Conservation (phyloP, 2,888 invertebrate species). For the Melikaiella ostensackeni region DNA sequence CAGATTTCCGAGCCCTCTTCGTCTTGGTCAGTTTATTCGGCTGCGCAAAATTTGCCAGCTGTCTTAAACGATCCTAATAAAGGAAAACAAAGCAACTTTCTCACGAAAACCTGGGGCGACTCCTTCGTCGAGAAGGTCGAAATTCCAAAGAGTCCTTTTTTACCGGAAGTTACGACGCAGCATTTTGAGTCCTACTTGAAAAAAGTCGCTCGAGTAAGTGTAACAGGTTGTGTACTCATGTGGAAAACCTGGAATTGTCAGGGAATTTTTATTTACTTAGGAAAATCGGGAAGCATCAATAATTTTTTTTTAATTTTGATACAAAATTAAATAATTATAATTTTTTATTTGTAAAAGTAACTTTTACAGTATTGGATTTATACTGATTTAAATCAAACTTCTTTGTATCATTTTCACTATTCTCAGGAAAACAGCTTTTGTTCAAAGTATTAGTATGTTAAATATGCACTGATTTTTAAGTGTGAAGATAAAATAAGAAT, state of each 20-base stretch:
- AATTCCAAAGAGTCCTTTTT: constrained; percentile 87
- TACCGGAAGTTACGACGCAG: constrained; percentile 89
- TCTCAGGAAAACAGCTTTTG: too few species aligned
- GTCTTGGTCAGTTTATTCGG: constrained; percentile 92
- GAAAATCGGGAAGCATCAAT: too few species aligned
- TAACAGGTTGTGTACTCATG: too few species aligned
- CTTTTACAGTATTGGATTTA: too few species aligned
- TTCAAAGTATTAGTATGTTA: too few species aligned
- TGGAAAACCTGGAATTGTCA: not conserved
- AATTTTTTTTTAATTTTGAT: not conserved
- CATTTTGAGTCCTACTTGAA: constrained; percentile 94
- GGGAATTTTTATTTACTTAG: not conserved
- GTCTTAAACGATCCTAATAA: constrained; percentile 96
- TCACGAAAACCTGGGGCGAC: constrained; percentile 99
- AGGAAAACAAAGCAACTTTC: constrained; percentile 94
- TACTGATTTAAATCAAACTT: too few species aligned
- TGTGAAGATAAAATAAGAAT: too few species aligned
- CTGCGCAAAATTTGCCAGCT: constrained; percentile 96
- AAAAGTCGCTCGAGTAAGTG: constrained; percentile 81
- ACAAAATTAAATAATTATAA: not conserved
- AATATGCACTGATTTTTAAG: too few species aligned
- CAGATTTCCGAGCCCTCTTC: constrained; percentile 66
- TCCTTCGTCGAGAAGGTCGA: constrained; percentile 91
- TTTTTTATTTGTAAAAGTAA: too few species aligned
- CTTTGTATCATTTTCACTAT: too few species aligned